Evolutionary conservation across 2,888 invertebrate genomes (phyloP).

Genomic region (Aphrophora alni): DNA sequence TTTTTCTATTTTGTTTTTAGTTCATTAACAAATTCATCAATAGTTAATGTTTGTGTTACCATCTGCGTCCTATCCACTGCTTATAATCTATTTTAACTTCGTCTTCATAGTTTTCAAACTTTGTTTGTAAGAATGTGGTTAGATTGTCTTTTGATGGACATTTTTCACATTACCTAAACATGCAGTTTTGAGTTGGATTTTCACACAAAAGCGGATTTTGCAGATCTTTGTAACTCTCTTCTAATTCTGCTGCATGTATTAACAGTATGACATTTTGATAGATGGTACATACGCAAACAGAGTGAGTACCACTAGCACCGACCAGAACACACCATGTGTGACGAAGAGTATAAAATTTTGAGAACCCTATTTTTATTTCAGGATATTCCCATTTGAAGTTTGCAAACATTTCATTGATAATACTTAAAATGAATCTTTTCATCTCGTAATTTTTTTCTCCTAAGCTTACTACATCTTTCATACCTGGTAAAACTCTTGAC

Average conservation of each 20-base stretch:
- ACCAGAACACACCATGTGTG: no score
- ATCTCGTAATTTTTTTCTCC: no score
- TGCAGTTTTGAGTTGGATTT: background rate
- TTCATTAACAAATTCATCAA: no score
- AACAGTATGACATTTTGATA: background rate
- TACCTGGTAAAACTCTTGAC: constrained; percentile 15
- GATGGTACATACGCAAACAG: background rate
- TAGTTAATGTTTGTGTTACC: background rate
- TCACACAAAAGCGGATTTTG: no score
- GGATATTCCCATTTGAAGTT: no score
- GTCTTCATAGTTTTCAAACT: constrained; percentile 16
- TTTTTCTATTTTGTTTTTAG: no score
- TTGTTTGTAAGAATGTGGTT: background rate
- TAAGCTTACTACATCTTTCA: constrained; percentile 21
- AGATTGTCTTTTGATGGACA: background rate
- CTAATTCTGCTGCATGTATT: background rate
- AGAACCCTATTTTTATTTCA: no score
- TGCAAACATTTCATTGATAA: no score
- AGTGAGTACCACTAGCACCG: background rate
- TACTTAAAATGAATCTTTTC: background rate
- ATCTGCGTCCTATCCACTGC: constrained; percentile 3
- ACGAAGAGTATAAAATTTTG: no score
- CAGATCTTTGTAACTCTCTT: no score
- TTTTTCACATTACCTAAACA: no score
- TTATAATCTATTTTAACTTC: constrained; percentile 7